phyloP scores from a whole-genome alignment of 2,797 vertebrate genomes.

The Cuniculus paca region DNA sequence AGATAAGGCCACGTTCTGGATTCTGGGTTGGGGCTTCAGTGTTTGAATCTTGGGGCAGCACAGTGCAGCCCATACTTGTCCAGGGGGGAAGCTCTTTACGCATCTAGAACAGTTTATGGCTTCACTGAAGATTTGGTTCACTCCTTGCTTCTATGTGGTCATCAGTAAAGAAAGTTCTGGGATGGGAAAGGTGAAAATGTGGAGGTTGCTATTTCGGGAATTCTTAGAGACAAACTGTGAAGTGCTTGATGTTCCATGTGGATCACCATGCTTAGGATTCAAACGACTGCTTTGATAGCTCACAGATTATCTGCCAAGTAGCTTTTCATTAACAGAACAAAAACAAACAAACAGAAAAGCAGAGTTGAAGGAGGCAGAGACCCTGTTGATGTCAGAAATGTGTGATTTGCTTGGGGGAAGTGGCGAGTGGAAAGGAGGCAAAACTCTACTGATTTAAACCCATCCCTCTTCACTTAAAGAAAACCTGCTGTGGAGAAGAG shows the following conservation, averaged over 20 bases:
- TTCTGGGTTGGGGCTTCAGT: not conserved
- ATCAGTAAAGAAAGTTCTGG: not conserved
- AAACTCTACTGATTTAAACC: not conserved
- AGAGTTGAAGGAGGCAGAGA: not conserved
- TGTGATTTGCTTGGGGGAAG: not conserved
- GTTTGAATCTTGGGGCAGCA: no score
- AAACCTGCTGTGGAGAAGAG: not conserved
- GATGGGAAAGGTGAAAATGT: not conserved
- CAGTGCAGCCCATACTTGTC: not conserved
- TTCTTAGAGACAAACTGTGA: slow-evolving; percentile 6
- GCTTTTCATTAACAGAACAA: not conserved
- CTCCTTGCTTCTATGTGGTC: not conserved
- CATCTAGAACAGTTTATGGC: not conserved
- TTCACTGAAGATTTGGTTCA: slow-evolving; percentile 6
- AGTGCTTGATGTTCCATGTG: not conserved
- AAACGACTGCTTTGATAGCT: not conserved
- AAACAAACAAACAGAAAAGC: no score
- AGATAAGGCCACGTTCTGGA: not conserved
- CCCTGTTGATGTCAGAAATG: not conserved
- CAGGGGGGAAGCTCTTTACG: not conserved
- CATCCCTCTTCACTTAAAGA: not conserved
- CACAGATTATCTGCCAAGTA: not conserved
- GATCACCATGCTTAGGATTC: not conserved
- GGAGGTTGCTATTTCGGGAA: not conserved
- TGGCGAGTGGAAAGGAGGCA: not conserved